Evolutionary conservation across 1,140 invertebrate species (phyloP).

Genomic region (Sesamia nonagrioides): DNA sequence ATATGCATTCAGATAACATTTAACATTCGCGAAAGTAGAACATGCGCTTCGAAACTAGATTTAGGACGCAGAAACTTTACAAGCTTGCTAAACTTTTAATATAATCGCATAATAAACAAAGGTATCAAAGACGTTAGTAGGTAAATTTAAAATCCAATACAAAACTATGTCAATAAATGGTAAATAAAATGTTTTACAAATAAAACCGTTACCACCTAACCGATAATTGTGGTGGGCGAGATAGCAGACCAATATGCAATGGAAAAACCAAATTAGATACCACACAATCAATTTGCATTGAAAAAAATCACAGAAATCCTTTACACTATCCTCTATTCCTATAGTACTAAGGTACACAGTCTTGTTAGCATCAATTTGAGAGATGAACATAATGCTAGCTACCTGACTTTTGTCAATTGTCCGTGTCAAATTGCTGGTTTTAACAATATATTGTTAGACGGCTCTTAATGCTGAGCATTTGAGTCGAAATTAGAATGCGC

Average conservation of each 20-base stretch:
- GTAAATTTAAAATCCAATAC: slow-evolving; percentile 10
- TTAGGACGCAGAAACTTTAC: slow-evolving; percentile 3
- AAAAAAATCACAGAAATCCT: slow-evolving; percentile 30
- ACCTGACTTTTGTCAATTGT: slow-evolving; percentile 74
- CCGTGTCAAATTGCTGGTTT: slow-evolving; percentile 61
- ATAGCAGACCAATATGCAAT: slow-evolving; percentile 57
- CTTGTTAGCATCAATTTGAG: slow-evolving; percentile 72
- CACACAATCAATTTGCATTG: slow-evolving; percentile 42
- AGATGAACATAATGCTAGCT: slow-evolving; percentile 62
- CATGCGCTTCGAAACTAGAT: slow-evolving; percentile 15
- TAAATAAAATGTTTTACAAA: slow-evolving; percentile 43
- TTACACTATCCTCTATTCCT: slow-evolving; percentile 42
- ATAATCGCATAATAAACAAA: neutral
- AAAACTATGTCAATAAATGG: slow-evolving; percentile 4
- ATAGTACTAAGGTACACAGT: slow-evolving; percentile 66
- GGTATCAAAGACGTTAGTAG: slow-evolving; percentile 2
- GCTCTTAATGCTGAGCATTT: slow-evolving; percentile 55
- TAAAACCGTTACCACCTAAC: slow-evolving; percentile 49
- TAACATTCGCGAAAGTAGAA: slow-evolving; percentile 6
- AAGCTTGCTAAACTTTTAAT: neutral
- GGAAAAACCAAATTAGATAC: slow-evolving; percentile 55
- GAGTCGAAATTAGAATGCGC: slow-evolving; percentile 58
- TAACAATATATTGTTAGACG: slow-evolving; percentile 53
- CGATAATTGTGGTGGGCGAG: slow-evolving; percentile 54
- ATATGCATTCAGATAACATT: neutral